A percentile compares a stretch with the other conserved stretches of the same genome.
Evolutionary conservation across 2,797 vertebrate genomes (phyloP).

Genomic region (Huso huso): DNA sequence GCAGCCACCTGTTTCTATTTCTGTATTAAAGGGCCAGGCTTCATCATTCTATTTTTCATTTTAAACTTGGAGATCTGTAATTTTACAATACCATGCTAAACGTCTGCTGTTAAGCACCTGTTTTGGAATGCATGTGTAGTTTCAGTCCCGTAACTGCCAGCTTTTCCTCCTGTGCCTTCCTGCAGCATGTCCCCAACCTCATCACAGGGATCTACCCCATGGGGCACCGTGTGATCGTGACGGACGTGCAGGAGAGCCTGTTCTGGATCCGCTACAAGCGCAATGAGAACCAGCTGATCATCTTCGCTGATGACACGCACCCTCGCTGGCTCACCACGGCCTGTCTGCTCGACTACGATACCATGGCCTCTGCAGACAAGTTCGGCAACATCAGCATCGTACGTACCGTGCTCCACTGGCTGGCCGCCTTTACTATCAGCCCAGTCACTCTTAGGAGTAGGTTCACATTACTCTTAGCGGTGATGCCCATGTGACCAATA

Average conservation of each 20-base stretch:
- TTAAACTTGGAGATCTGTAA: too few species aligned
- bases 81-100: too few species aligned
- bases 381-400: slow-evolving; percentile 97
- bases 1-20: too few species aligned
- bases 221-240: slow-evolving; percentile 87
- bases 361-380: slow-evolving; percentile 94
- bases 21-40: too few species aligned
- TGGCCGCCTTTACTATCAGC: background rate
- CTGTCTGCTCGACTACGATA: slow-evolving; percentile 90
- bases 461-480: background rate
- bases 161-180: background rate
- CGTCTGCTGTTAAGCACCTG: too few species aligned
- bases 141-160: too few species aligned
- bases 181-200: slow-evolving; percentile 88
- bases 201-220: slow-evolving; percentile 89
- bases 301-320: slow-evolving; percentile 94
- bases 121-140: too few species aligned
- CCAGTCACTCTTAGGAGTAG: background rate
- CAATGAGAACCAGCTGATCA: slow-evolving; percentile 96
- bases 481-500: background rate
- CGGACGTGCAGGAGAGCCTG: slow-evolving; percentile 92
- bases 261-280: slow-evolving; percentile 96
- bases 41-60: too few species aligned
- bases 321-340: slow-evolving; percentile 95
- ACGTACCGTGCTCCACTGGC: slow-evolving; percentile 39